Evolutionary conservation across 2,113 vertebrate species (phyloP), one percentile per base, ranked within the genome.

Genomic region (Entomyzon cyanotis): DNA sequence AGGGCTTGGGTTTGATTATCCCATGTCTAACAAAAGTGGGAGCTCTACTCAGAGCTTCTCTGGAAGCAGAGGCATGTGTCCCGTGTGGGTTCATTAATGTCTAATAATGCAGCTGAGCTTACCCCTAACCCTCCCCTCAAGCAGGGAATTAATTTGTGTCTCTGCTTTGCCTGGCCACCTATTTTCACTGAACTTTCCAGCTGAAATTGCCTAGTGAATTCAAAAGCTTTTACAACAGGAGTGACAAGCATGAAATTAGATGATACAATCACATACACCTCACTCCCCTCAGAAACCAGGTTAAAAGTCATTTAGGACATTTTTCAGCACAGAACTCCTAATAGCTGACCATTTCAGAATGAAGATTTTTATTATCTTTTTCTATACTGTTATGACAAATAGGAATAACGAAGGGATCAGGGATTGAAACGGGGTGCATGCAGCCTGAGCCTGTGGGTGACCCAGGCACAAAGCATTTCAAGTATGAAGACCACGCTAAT

Each of bases 91-190:
- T 94, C 90, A 94, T 96, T 93, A 96, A 77, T 50, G 44, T 15
- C 86, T 86, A 87, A 94, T 90, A 90, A 90, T 41, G 64, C 71
- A 87, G 76, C 76, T 80, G 76, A 92, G 73, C 73, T 86, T 78
- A 77, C 16, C 55, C 42, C 52, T 70, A 86, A 74, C 87, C 68
- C 76, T 89, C 47, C 64, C 83, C 80, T 90, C n/a, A 21, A 89
- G 68, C 47, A 79, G 44, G 21, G 56, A 75, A 92, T 94, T 89
- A 76, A 94, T 97, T 80, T 95, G 59, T 73, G 59, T 62, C n/a
- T 93, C 78, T 22, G 50, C 83, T 84, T 67, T 84, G 64, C 83
- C 59, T 55, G 35, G 60, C 55, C 76, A 94, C 91, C 50, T 59
- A 79, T 84, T 94, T 86, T 77, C 80, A 90, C 35, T 67, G 71